Evolutionary conservation across 2,797 vertebrate species (phyloP).

Genomic region (Enteromius mattozi): DNA sequence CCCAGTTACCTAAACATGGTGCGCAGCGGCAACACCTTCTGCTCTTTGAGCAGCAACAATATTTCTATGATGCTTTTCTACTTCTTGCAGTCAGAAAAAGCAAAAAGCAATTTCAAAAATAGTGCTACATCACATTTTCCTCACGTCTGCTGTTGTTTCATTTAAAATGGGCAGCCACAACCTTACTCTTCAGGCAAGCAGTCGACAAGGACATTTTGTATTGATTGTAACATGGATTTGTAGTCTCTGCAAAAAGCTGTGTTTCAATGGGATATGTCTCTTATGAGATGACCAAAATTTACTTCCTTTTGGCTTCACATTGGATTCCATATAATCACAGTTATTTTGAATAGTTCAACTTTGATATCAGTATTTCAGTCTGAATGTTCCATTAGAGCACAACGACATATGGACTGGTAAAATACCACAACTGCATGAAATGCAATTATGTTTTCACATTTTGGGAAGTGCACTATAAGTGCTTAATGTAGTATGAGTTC

Average conservation of each 20-base stretch:
- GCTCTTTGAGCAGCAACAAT: constrained; percentile 74
- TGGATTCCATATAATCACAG: constrained; percentile 25
- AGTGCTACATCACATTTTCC: constrained; percentile 63
- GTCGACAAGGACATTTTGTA: constrained; percentile 42
- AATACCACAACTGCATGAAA: constrained; percentile 20
- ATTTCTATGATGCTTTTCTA: constrained; percentile 69
- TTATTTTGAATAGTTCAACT: constrained; percentile 22
- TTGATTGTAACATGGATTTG: constrained; percentile 35
- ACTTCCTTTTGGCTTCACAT: constrained; percentile 33
- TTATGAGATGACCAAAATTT: constrained; percentile 32
- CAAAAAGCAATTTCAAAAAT: constrained; percentile 23
- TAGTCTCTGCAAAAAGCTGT: constrained; percentile 46
- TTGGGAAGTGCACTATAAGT: constrained; percentile 35
- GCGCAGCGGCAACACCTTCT: constrained; percentile 79
- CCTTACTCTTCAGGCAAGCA: constrained; percentile 42
- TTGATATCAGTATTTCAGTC: constrained; percentile 34
- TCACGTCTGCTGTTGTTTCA: constrained; percentile 26
- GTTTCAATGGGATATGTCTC: constrained; percentile 29
- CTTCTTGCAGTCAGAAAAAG: constrained; percentile 63
- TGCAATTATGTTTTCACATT: constrained; percentile 53
- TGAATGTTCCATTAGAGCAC: constrained; percentile 33
- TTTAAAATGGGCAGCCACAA: constrained; percentile 37
- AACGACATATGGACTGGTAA: constrained; percentile 25
- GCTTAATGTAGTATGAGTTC: constrained; percentile 38
- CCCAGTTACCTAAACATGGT: constrained; percentile 85